Percentiles rank a stretch among this genome's conserved stretches.
These are phyloP conservation scores for Phalanger gymnotis DNA, from an alignment of 2,797 vertebrate genomes.

Conservation along the genomic window DNA sequence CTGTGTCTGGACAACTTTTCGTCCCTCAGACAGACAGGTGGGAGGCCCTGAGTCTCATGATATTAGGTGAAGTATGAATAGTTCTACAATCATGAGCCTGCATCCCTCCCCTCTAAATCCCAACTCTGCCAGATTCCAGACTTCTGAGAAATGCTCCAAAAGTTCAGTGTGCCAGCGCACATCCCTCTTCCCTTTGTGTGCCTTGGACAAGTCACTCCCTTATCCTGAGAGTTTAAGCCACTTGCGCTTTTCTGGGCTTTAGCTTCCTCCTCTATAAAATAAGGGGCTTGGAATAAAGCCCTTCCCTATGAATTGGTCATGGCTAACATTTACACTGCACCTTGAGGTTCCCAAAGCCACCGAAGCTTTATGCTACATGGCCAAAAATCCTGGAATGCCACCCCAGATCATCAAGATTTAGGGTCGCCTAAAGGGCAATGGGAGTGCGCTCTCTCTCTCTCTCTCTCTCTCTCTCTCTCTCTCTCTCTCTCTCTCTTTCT, in stretches of 20 bases:
- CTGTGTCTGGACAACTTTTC: neutral
- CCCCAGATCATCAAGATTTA: neutral
- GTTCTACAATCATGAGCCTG: neutral
- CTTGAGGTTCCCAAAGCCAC: neutral
- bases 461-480: too few species aligned
- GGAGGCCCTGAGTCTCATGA: neutral
- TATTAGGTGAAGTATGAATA: neutral
- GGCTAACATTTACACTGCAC: neutral
- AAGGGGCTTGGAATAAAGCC: neutral
- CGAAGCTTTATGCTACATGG: neutral
- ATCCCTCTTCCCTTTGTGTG: neutral
- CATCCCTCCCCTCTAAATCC: neutral
- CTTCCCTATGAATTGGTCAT: neutral
- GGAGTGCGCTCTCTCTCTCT: too few species aligned
- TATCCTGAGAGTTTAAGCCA: neutral
- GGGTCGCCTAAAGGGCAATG: neutral
- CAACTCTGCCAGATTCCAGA: neutral
- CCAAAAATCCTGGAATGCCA: neutral
- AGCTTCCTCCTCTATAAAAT: constrained; percentile 13
- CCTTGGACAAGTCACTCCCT: constrained; percentile 21
- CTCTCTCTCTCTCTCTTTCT: too few species aligned
- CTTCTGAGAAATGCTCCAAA: neutral
- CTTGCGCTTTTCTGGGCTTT: neutral
- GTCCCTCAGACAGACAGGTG: neutral
- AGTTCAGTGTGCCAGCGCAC: neutral